phyloP scores from a whole-genome alignment of 2,888 invertebrate genomes.

The Dusona sp. region DNA sequence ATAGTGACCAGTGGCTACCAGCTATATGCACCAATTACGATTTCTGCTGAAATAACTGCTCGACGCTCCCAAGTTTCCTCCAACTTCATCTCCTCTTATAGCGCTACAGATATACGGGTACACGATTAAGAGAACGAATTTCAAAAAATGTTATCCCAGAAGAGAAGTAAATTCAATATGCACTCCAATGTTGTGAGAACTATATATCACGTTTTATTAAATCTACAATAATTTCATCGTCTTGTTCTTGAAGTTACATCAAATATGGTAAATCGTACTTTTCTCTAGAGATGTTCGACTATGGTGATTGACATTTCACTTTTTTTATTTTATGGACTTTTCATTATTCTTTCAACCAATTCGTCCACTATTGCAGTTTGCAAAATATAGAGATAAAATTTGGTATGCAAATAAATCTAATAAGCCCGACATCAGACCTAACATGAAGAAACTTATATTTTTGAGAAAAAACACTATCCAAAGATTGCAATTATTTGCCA shows the following conservation, averaged over 20 bases:
- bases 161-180: conserved; percentile 33
- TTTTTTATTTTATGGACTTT: not conserved
- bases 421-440: not conserved
- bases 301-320: not conserved
- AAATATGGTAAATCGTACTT: not conserved
- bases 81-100: conserved; percentile 8
- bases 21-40: conserved; percentile 68
- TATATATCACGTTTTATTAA: conserved; percentile 20
- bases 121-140: conserved; percentile 37
- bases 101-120: not conserved
- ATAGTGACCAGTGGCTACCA: conserved; percentile 61
- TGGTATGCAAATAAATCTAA: not conserved
- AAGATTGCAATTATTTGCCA: no score
- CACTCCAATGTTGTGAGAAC: conserved; percentile 30
- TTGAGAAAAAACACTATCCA: no score
- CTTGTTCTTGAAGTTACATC: not conserved
- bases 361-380: not conserved
- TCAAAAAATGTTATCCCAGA: conserved; percentile 3
- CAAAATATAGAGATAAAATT: no score
- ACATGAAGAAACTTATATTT: not conserved
- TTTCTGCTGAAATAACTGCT: conserved; percentile 48
- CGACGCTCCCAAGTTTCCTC: conserved; percentile 28
- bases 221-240: not conserved
- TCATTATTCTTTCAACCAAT: not conserved
- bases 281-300: not conserved